Percentiles rank a stretch among this genome's conserved stretches.
phyloP scores from a whole-genome alignment of 1,140 invertebrate species.

The Drosophila pachea region DNA sequence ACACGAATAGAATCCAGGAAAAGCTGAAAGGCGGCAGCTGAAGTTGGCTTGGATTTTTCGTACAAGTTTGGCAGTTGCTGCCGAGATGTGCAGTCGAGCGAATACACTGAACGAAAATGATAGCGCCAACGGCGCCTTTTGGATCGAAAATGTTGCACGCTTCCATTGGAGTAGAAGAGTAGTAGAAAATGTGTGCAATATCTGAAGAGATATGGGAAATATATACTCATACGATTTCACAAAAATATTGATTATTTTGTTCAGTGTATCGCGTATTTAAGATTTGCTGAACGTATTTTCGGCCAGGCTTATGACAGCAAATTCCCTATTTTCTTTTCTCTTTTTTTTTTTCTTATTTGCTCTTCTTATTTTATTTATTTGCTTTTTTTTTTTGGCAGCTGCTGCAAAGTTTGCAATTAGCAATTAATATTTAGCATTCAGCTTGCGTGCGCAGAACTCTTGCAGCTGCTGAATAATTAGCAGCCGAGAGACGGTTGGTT shows the following conservation, averaged over 20 bases:
- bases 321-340: not conserved
- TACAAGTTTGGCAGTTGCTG: slow-evolving; percentile 27
- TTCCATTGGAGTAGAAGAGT: too few relatives aligned
- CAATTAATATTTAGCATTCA: slow-evolving; percentile 62
- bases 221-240: too few relatives aligned
- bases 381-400: slow-evolving; percentile 43
- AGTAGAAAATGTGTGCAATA: too few relatives aligned
- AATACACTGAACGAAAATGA: slow-evolving; percentile 5
- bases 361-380: slow-evolving; percentile 29
- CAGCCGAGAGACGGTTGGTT: slow-evolving; percentile 10
- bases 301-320: not conserved
- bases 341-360: slow-evolving; percentile 26
- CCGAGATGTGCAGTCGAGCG: not conserved
- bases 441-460: slow-evolving; percentile 24
- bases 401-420: slow-evolving; percentile 45
- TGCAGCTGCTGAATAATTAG: slow-evolving; percentile 57
- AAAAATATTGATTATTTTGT: not conserved
- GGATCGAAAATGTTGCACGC: too few relatives aligned
- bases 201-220: too few relatives aligned
- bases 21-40: slow-evolving; percentile 5
- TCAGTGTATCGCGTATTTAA: not conserved
- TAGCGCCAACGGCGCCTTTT: too few relatives aligned
- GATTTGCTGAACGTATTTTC: not conserved
- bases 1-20: not conserved
- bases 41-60: slow-evolving; percentile 37